Base-by-base conservation (phyloP, 2,113 vertebrate species). In the Sula dactylatra region DNA sequence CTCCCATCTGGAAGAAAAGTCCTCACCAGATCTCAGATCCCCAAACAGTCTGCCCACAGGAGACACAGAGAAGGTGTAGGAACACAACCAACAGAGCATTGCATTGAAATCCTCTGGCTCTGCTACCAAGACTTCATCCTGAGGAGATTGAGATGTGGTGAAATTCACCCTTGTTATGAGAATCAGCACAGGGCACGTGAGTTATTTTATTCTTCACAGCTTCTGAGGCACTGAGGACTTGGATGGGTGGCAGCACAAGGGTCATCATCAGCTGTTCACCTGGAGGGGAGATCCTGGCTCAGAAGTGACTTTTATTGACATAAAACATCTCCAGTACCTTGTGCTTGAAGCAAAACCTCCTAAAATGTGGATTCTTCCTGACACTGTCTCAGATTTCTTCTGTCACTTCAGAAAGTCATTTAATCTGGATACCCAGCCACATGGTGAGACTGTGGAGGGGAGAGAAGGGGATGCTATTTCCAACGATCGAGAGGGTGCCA, bases 381-480 rank as follows among this genome's bases (percentile, higher is more conserved):
- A 73, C 0, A 4, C 17, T 40, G 29, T 31, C 59, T 6, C 21
- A 29, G 2, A 65, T 77, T 34, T 42, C 42, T 27, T 62, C 31
- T 49, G 47, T 38, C 15, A 44, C 22, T 79, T 49, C 67, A 74
- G n/a, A 26, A 83, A 85, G 32, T 11, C 6, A 0, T 44, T 74
- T n/a, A 29, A 50, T 50, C 40, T 40, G 49, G 32, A 56, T 80
- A 32, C 42, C 16, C 47, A 64, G 13, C 19, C n/a, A 27, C 66
- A 15, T 0, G 1, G 26, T 44, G 61, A 66, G 15, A 15, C 0
- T 3, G 22, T 54, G 59, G 54, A 55, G 31, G 47, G 15, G 8
- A 36, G 38, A 47, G 71, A 25, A 58, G 19, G 11, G 26, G 27
- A 54, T 72, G 58, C 7, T 18, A 1, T 49, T 79, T 79, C 80